Conservation (phyloP, 2,113 vertebrate species). For the Paramisgurnus dabryanus region DNA sequence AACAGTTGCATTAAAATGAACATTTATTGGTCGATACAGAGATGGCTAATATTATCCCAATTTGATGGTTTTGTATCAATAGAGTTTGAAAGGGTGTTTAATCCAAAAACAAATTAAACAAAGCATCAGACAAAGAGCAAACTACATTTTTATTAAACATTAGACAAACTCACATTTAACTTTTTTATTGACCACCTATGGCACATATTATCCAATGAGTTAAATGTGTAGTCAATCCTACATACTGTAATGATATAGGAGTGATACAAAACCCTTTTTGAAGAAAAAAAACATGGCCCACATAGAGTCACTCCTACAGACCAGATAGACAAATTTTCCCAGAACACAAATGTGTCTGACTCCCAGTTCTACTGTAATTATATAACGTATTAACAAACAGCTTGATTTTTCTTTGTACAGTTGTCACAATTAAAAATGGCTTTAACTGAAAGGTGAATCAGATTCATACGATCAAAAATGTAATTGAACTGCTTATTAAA, state of each 20-base stretch:
- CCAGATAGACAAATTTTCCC: not conserved
- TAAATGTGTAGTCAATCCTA: not conserved
- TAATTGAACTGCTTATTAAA: not conserved
- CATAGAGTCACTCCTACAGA: not conserved
- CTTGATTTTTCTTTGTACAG: too few species aligned
- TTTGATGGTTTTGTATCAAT: too few species aligned
- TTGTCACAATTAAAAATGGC: too few species aligned
- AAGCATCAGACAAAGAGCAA: constrained; percentile 1
- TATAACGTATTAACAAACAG: too few species aligned
- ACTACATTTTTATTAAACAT: constrained; percentile 1
- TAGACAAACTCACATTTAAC: not conserved
- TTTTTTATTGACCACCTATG: not conserved
- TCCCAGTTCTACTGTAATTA: not conserved
- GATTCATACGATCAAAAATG: not conserved
- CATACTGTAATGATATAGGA: not conserved
- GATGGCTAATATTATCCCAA: too few species aligned
- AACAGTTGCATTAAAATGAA: too few species aligned
- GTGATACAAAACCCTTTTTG: not conserved
- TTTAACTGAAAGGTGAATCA: not conserved
- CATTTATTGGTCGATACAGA: too few species aligned
- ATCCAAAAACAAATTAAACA: not conserved
- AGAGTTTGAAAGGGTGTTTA: not conserved
- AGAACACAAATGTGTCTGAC: not conserved
- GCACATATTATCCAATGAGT: not conserved
- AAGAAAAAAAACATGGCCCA: constrained; percentile 11